phyloP scores from a whole-genome alignment of 1,140 invertebrate species.

The Bombus superbus region DNA sequence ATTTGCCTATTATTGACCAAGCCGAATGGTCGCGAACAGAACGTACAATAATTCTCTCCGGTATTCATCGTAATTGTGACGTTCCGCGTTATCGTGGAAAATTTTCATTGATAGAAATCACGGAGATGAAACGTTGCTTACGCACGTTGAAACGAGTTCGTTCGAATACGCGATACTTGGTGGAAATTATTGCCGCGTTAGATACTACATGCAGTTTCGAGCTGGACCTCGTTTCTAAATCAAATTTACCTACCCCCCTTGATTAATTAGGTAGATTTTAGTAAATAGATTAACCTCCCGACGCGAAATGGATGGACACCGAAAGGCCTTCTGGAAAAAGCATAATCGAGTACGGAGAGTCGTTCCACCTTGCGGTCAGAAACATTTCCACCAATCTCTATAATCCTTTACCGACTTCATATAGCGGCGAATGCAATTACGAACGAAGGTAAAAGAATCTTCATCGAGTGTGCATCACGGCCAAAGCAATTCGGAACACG shows the following conservation, averaged over 20 bases:
- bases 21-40: neutral
- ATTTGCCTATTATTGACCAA: neutral
- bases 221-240: neutral
- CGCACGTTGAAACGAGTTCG: neutral
- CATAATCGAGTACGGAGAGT: conserved; percentile 1
- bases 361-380: neutral
- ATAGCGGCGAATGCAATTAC: neutral
- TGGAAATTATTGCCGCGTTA: neutral
- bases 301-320: neutral
- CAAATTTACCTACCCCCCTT: neutral
- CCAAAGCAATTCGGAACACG: neutral
- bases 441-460: neutral
- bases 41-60: neutral
- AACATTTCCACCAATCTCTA: neutral
- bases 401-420: neutral
- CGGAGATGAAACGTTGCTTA: neutral
- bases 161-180: neutral
- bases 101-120: neutral
- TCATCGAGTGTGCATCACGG: no score
- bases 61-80: neutral
- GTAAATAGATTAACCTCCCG: neutral
- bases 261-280: neutral
- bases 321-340: neutral
- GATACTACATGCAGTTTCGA: no score
- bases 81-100: neutral